Conservation (phyloP, 1,140 invertebrate genomes). For the Agraylea sexmaculata region DNA sequence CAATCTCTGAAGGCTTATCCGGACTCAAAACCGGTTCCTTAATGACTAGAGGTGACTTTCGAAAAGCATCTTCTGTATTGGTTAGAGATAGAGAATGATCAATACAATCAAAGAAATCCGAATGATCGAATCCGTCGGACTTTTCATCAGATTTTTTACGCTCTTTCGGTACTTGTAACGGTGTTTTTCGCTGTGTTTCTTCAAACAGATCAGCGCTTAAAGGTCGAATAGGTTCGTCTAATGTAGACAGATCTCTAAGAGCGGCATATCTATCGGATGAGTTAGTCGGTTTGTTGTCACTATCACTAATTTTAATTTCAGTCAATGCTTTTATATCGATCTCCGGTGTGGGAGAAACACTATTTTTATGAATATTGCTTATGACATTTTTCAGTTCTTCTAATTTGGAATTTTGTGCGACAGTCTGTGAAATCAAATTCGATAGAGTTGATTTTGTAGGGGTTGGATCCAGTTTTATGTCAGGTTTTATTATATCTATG, state of each 20-base stretch:
- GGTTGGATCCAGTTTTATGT: constrained; percentile 3
- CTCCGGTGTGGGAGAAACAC: constrained; percentile 27
- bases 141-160: constrained; percentile 38
- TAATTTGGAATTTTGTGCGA: constrained; percentile 27
- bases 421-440: constrained; percentile 25
- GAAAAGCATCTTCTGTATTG: constrained; percentile 37
- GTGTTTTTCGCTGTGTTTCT: constrained; percentile 34
- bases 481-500: no score
- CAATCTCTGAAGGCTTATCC: constrained; percentile 14
- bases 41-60: constrained; percentile 34
- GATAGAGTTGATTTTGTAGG: constrained; percentile 27
- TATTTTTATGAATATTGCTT: constrained; percentile 36
- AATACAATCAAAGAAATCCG: constrained; percentile 40
- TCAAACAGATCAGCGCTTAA: constrained; percentile 25
- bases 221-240: constrained; percentile 37
- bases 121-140: constrained; percentile 38
- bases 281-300: constrained; percentile 10
- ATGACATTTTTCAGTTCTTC: constrained; percentile 40
- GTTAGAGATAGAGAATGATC: constrained; percentile 37
- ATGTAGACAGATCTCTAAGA: constrained; percentile 53
- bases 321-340: constrained; percentile 23
- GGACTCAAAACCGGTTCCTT: constrained; percentile 27
- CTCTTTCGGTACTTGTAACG: constrained; percentile 35
- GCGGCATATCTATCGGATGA: constrained; percentile 53
- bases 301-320: constrained; percentile 36